A percentile compares a stretch with the other conserved stretches of the same genome.
Evolutionary conservation across 2,888 invertebrate genomes (phyloP).

Genomic region (Carcina quercana): DNA sequence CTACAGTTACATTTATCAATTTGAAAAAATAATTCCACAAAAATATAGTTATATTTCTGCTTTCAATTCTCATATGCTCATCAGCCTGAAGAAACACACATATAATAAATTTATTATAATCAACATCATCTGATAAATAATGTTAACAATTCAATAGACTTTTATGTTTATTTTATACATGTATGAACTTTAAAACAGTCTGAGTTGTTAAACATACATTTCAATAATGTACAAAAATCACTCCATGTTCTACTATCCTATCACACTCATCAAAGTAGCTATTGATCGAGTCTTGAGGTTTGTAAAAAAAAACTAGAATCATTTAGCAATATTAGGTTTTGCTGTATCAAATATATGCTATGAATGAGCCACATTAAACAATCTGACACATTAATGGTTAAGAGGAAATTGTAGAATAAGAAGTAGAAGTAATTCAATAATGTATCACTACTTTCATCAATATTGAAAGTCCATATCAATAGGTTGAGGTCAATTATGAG

Average conservation of each 20-base stretch:
- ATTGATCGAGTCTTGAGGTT: no score
- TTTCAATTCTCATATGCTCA: constrained; percentile 52
- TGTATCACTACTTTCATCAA: no score
- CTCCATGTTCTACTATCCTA: constrained; percentile 20
- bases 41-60: constrained; percentile 67
- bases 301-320: no score
- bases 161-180: constrained; percentile 55
- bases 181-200: constrained; percentile 60
- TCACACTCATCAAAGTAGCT: constrained; percentile 5
- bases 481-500: no score
- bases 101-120: constrained; percentile 69
- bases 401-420: no score
- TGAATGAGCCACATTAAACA: no score
- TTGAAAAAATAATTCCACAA: constrained; percentile 63
- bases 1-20: constrained; percentile 54
- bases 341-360: no score
- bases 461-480: no score
- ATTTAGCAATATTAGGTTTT: no score
- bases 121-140: constrained; percentile 68
- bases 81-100: constrained; percentile 61
- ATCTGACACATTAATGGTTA: no score
- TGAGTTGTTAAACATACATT: constrained; percentile 48
- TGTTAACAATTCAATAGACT: constrained; percentile 68
- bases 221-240: constrained; percentile 29
- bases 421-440: no score